These are phyloP conservation scores for Drosophila pallidifrons DNA, from an alignment of 1,140 invertebrate species.

Conservation along the genomic window DNA sequence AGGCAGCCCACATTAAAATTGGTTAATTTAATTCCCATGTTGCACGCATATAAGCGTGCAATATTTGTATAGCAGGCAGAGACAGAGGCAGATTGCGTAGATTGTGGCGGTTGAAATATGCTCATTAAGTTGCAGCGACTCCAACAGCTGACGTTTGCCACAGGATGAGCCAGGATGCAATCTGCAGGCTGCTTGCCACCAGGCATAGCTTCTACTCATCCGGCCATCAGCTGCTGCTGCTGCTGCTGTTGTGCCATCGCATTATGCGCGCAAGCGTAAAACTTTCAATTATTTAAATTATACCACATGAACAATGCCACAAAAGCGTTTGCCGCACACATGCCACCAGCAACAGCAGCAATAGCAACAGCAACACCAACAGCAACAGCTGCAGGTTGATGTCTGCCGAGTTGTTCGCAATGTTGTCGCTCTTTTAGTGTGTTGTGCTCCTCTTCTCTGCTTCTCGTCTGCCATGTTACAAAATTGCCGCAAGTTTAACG, in stretches of 20 bases:
- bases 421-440: constrained; percentile 36
- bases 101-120: constrained; percentile 52
- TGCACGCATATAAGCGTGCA: neutral
- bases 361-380: constrained; percentile 20
- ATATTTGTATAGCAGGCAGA: constrained; percentile 25
- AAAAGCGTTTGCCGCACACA: constrained; percentile 64
- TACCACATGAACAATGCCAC: constrained; percentile 83
- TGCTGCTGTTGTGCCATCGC: constrained; percentile 48
- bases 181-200: constrained; percentile 13
- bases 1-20: constrained; percentile 51
- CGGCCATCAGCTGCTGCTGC: constrained; percentile 58
- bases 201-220: constrained; percentile 39
- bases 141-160: constrained; percentile 18
- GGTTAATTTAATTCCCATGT: constrained; percentile 78
- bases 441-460: constrained; percentile 1
- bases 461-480: constrained; percentile 72
- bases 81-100: neutral
- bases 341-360: constrained; percentile 53
- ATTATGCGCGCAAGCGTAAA: constrained; percentile 81
- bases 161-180: neutral
- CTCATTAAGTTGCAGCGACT: constrained; percentile 61
- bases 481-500: constrained; percentile 84
- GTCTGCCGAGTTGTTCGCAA: constrained; percentile 45
- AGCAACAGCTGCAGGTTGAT: constrained; percentile 70
- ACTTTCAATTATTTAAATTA: constrained; percentile 85